phyloP scores from a whole-genome alignment of 1,140 invertebrate genomes.

The Bombus confusus region DNA sequence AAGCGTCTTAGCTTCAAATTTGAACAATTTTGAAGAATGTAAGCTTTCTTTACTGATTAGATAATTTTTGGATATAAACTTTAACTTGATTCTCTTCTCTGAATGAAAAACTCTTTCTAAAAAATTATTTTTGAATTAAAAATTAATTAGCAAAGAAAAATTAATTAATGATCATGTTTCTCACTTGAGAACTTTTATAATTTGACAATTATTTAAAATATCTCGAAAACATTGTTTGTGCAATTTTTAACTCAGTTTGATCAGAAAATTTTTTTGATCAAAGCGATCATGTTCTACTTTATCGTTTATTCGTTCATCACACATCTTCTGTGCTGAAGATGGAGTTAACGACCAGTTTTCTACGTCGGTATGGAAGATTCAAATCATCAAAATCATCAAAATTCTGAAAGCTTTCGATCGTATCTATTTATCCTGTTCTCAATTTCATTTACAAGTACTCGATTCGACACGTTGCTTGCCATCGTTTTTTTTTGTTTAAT shows the following conservation, averaged over 20 bases:
- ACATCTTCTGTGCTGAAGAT: background rate
- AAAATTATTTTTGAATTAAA: too few relatives aligned
- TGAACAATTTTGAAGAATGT: too few relatives aligned
- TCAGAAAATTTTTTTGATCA: background rate
- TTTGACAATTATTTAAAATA: background rate
- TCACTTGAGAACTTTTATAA: background rate
- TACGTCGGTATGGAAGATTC: background rate
- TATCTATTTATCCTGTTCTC: background rate
- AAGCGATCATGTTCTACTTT: background rate
- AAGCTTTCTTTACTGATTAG: too few relatives aligned
- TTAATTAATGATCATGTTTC: too few relatives aligned
- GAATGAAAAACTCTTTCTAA: too few relatives aligned
- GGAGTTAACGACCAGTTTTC: background rate
- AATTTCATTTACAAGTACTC: slow-evolving; percentile 19
- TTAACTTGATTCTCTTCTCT: too few relatives aligned
- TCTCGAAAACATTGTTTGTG: background rate
- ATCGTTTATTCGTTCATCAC: background rate
- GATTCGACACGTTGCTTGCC: background rate
- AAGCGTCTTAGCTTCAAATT: too few relatives aligned
- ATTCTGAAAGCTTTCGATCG: slow-evolving; percentile 15
- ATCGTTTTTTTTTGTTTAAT: background rate
- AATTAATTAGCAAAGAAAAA: too few relatives aligned
- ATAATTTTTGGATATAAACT: too few relatives aligned
- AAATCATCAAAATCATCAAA: background rate
- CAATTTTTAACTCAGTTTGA: background rate